These are phyloP conservation scores for Macrophya alboannulata DNA, from an alignment of 2,888 invertebrate species.

Conservation along the genomic window DNA sequence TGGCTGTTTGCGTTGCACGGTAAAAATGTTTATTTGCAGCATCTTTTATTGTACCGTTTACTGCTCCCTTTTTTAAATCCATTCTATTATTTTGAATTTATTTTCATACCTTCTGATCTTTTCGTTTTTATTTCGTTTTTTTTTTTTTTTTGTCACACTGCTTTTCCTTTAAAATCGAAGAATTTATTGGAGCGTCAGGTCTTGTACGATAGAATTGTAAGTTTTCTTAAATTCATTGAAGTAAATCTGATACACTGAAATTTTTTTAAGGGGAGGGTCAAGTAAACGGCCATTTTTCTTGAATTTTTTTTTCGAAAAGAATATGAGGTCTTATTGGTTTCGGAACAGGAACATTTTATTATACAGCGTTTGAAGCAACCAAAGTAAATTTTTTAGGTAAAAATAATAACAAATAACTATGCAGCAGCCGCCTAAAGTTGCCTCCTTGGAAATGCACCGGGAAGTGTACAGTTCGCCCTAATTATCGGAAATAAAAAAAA, in stretches of 20 bases:
- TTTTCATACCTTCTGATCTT: constrained; percentile 59
- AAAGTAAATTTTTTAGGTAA: too few species aligned
- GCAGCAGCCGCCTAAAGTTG: too few species aligned
- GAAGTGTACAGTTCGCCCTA: too few species aligned
- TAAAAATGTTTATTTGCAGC: constrained; percentile 65
- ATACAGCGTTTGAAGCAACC: too few species aligned
- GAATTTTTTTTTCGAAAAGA: too few species aligned
- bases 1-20: constrained; percentile 69
- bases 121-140: constrained; percentile 59
- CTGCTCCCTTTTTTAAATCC: constrained; percentile 32
- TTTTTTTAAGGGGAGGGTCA: too few species aligned
- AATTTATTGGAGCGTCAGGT: constrained; percentile 50
- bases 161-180: constrained; percentile 39
- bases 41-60: constrained; percentile 62
- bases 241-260: neutral
- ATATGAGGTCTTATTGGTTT: too few species aligned
- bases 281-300: too few species aligned
- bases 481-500: too few species aligned
- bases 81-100: constrained; percentile 29
- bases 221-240: neutral
- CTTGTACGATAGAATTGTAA: neutral
- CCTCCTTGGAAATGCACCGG: too few species aligned
- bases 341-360: too few species aligned
- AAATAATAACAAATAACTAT: too few species aligned
- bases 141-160: constrained; percentile 48